Conservation (phyloP, 2,888 invertebrate species). For the Agrotis exclamationis region DNA sequence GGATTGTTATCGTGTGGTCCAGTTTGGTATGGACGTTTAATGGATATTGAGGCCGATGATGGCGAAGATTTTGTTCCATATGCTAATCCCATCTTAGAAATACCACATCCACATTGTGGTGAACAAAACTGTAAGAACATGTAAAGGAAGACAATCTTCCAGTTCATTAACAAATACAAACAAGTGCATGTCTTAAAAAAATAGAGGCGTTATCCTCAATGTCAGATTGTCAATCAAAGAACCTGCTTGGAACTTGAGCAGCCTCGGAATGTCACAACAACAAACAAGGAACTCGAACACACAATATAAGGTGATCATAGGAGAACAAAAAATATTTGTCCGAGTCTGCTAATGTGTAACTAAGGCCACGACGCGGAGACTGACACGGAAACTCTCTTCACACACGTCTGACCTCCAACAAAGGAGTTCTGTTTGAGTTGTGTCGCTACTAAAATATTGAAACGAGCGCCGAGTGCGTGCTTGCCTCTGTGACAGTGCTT, state of each 20-base stretch:
- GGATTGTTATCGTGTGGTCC: slow-evolving; percentile 14
- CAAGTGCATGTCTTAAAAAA: slow-evolving; percentile 10
- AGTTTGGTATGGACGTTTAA: background rate
- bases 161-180: slow-evolving; percentile 21
- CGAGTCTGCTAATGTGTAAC: slow-evolving; percentile 87
- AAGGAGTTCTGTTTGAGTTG: slow-evolving; percentile 88
- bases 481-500: slow-evolving; percentile 79
- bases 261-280: slow-evolving; percentile 73
- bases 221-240: slow-evolving; percentile 52
- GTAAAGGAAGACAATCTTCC: background rate
- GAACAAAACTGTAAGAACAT: background rate
- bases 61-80: slow-evolving; percentile 7
- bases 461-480: slow-evolving; percentile 85
- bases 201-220: slow-evolving; percentile 29
- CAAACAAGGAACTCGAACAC: slow-evolving; percentile 79
- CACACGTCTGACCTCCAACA: slow-evolving; percentile 90
- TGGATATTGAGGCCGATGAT: background rate
- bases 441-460: slow-evolving; percentile 91
- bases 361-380: slow-evolving; percentile 83
- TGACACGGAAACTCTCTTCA: slow-evolving; percentile 90
- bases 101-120: background rate
- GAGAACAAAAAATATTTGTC: slow-evolving; percentile 89
- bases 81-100: slow-evolving; percentile 3
- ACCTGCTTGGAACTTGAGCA: slow-evolving; percentile 57
- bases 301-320: slow-evolving; percentile 84